These are phyloP conservation scores for Melikaiella ostensackeni DNA, from an alignment of 2,888 invertebrate genomes.

Conservation along the genomic window DNA sequence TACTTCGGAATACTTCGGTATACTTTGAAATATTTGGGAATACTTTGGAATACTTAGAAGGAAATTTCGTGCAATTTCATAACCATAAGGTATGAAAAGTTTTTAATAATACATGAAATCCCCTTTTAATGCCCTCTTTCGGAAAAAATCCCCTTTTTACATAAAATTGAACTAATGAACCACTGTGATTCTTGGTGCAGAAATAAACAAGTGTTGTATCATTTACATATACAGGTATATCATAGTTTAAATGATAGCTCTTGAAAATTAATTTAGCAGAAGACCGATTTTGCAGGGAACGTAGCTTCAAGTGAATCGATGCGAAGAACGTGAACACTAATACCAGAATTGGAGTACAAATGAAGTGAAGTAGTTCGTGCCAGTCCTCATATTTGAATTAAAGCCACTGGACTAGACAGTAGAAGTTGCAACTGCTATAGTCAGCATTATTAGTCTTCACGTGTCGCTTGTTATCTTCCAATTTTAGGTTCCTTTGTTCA, in stretches of 20 bases:
- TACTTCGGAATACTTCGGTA: too few species aligned
- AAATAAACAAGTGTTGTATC: too few species aligned
- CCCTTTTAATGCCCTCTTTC: too few species aligned
- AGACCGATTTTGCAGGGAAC: slow-evolving; percentile 49
- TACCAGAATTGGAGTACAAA: slow-evolving; percentile 52
- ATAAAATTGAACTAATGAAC: too few species aligned
- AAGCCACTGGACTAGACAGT: slow-evolving; percentile 39
- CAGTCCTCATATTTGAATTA: slow-evolving; percentile 48
- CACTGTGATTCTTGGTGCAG: too few species aligned
- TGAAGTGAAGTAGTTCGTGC: slow-evolving; percentile 50
- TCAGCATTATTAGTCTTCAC: background rate
- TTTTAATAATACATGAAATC: too few species aligned
- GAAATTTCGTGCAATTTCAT: too few species aligned
- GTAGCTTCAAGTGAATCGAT: slow-evolving; percentile 53
- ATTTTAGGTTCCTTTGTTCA: background rate
- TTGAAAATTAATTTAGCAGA: background rate
- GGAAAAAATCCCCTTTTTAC: slow-evolving; percentile 14
- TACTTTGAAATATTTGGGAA: too few species aligned
- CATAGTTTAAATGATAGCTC: background rate
- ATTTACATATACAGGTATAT: background rate
- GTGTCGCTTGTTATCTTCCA: background rate
- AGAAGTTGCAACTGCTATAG: background rate
- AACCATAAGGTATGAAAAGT: too few species aligned
- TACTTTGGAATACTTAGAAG: too few species aligned
- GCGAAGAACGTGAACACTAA: slow-evolving; percentile 51